Conservation (phyloP, 2,888 invertebrate species). For the Emmelina monodactyla region DNA sequence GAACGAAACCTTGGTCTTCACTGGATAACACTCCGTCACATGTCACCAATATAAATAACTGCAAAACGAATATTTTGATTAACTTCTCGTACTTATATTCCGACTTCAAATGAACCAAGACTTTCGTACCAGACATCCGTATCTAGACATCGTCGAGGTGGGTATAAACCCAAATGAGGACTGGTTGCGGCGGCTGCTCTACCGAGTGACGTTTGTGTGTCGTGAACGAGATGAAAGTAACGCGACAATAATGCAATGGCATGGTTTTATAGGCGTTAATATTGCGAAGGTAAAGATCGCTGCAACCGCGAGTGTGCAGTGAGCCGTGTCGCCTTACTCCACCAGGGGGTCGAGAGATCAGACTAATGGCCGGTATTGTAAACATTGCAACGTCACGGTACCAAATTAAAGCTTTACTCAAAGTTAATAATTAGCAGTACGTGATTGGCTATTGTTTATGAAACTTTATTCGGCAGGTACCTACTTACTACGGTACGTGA, state of each 20-base stretch:
- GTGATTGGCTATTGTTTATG: too few relatives aligned
- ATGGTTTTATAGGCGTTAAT: conserved; percentile 64
- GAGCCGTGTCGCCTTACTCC: conserved; percentile 62
- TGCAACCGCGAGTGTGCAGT: conserved; percentile 55
- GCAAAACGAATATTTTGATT: conserved; percentile 25
- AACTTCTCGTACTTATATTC: conserved; percentile 7
- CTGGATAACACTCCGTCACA: conserved; percentile 39
- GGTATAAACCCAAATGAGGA: conserved; percentile 46
- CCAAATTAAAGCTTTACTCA: too few relatives aligned
- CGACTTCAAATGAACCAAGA: conserved; percentile 7
- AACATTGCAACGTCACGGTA: too few relatives aligned
- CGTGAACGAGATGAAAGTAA: conserved; percentile 60
- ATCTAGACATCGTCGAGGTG: conserved; percentile 42
- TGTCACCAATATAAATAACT: conserved; percentile 51
- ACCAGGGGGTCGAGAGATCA: conserved; percentile 31
- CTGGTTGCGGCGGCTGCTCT: conserved; percentile 29
- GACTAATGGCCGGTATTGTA: conserved; percentile 24
- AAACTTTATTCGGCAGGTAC: too few relatives aligned
- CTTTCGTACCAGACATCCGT: conserved; percentile 45
- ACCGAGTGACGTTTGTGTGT: conserved; percentile 48
- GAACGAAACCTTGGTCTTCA: conserved; percentile 51
- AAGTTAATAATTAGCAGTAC: too few relatives aligned
- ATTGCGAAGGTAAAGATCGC: conserved; percentile 64
- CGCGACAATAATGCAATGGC: conserved; percentile 56
- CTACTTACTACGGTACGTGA: too few relatives aligned